Conservation (phyloP, 2,113 vertebrate genomes). For the Guaruba guarouba region DNA sequence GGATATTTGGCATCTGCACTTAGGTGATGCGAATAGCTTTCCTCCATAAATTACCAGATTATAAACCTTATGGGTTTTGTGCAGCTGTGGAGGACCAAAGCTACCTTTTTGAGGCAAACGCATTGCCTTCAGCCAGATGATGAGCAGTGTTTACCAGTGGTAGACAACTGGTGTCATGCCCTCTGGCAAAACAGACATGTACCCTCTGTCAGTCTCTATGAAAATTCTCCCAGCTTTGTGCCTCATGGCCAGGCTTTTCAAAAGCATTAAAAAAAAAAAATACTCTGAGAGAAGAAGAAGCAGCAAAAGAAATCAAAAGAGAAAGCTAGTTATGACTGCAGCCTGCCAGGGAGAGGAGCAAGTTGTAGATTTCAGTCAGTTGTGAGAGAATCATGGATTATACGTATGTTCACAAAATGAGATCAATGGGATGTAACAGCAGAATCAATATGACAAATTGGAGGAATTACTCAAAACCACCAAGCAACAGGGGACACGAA, state of each 20-base stretch:
- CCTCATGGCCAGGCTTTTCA: not conserved
- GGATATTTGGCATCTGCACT: accelerated
- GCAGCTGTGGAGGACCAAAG: not conserved
- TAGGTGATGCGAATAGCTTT: not conserved
- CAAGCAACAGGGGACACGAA: slow-evolving; percentile 13
- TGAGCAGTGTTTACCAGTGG: not conserved
- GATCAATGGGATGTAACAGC: slow-evolving; percentile 31
- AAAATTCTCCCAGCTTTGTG: not conserved
- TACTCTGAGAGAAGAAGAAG: not conserved
- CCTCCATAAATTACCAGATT: not conserved
- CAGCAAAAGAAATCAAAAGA: not conserved
- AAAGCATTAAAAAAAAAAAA: not conserved
- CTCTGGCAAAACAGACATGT: accelerated
- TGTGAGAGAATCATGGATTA: not conserved
- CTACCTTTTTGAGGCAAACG: not conserved
- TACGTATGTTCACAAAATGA: not conserved
- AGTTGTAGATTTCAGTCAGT: not conserved
- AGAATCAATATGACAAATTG: slow-evolving; percentile 42
- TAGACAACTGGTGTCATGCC: not conserved
- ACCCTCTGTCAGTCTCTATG: not conserved
- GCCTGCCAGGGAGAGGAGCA: not conserved
- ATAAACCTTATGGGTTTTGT: not conserved
- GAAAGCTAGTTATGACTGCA: not conserved
- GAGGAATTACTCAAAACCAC: slow-evolving; percentile 31
- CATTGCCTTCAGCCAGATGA: not conserved